These are phyloP conservation scores for Nemoura dubitans DNA, from an alignment of 2,888 invertebrate genomes.

Conservation along the genomic window DNA sequence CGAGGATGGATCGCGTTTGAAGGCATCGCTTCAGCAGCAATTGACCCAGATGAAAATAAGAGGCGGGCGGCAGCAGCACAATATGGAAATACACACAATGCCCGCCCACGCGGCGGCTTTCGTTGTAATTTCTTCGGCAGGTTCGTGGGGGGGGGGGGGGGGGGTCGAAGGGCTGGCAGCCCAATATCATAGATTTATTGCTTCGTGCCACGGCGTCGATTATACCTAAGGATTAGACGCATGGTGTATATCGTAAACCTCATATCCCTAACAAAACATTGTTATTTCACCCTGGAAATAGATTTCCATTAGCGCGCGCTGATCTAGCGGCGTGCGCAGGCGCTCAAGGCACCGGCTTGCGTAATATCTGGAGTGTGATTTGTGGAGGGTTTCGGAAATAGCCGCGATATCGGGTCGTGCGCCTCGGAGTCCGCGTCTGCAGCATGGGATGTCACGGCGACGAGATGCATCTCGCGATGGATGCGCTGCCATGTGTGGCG, in stretches of 20 bases:
- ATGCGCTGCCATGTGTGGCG: no score
- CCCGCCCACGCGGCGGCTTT: not conserved
- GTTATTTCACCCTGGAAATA: not conserved
- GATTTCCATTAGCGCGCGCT: not conserved
- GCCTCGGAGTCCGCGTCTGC: not conserved
- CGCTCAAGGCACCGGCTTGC: no score
- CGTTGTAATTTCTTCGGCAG: not conserved
- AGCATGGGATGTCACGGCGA: not conserved
- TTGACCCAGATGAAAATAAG: not conserved
- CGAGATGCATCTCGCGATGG: not conserved
- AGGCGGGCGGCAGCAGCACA: not conserved
- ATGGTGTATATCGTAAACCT: not conserved
- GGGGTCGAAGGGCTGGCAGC: not conserved
- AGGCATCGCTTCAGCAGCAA: no score
- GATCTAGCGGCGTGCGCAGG: no score
- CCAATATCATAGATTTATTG: not conserved
- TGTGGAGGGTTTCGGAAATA: not conserved
- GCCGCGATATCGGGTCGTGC: not conserved
- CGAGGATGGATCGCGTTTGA: not conserved
- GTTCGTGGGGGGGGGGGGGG: no score
- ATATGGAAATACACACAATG: conserved; percentile 12
- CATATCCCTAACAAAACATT: not conserved
- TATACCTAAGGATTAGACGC: not conserved
- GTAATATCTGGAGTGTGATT: not conserved
- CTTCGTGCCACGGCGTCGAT: not conserved